Evolutionary conservation across 2,797 vertebrate genomes (phyloP).

Genomic region (Galago senegalensis): DNA sequence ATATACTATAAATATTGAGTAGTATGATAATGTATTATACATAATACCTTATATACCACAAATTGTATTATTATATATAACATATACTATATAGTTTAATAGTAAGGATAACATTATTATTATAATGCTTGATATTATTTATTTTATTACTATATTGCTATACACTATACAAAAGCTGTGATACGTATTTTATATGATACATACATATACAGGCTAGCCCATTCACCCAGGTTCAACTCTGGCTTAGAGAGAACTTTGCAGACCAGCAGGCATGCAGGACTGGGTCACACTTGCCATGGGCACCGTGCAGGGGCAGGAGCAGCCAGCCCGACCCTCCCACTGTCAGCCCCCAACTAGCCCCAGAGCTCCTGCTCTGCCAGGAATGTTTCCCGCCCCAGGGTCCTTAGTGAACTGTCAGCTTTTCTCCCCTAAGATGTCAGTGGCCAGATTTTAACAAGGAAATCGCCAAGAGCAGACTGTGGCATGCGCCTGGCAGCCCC

Average conservation of each 20-base stretch:
- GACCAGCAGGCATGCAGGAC: background rate
- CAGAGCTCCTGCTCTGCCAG: background rate
- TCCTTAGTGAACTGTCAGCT: accelerated
- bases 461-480: accelerated
- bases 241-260: background rate
- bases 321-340: accelerated
- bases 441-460: background rate
- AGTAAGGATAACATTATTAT: background rate
- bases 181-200: background rate
- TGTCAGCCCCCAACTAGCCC: background rate
- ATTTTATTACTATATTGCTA: background rate
- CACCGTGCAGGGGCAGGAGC: accelerated
- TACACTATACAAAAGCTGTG: background rate
- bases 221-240: background rate
- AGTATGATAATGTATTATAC: too few relatives aligned
- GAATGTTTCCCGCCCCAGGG: accelerated
- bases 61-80: background rate
- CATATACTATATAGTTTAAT: too few relatives aligned
- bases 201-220: accelerated
- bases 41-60: accelerated
- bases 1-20: background rate
- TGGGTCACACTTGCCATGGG: accelerated
- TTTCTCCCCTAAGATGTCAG: accelerated
- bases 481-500: accelerated
- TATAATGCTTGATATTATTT: background rate